Percentiles rank a stretch among this genome's conserved stretches.
Conservation (phyloP, 2,797 vertebrate genomes). For the Fistularia commersonii region DNA sequence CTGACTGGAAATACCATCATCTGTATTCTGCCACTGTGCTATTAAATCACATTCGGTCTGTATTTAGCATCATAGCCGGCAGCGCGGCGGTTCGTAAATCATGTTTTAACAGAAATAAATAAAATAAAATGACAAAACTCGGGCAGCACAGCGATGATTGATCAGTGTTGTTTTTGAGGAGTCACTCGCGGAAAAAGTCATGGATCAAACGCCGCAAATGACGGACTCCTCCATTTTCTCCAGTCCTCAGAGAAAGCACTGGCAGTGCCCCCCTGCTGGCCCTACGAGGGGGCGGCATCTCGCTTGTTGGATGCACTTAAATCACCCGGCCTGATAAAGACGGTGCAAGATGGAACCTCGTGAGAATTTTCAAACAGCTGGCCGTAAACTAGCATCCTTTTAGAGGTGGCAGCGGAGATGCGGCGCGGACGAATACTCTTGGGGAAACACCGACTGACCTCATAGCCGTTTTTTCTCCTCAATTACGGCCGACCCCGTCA, state of each 20-base stretch:
- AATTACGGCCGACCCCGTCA: constrained; percentile 29
- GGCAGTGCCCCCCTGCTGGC: too few species aligned
- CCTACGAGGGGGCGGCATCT: constrained; percentile 3
- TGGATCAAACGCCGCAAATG: neutral
- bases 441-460: constrained; percentile 40
- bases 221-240: too few species aligned
- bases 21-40: constrained; percentile 25
- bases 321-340: constrained; percentile 57
- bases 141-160: too few species aligned
- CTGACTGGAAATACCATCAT: constrained; percentile 15
- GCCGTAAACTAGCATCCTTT: constrained; percentile 56
- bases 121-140: neutral
- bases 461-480: constrained; percentile 36
- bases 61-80: constrained; percentile 2
- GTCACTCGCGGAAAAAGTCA: neutral
- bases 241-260: neutral
- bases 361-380: constrained; percentile 62
- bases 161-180: neutral
- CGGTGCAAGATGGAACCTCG: constrained; percentile 33
- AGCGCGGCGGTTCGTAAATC: too few species aligned
- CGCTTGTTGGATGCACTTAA: constrained; percentile 51
- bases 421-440: constrained; percentile 45
- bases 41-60: constrained; percentile 21
- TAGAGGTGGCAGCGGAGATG: constrained; percentile 39
- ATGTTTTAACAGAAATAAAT: neutral